phyloP scores from a whole-genome alignment of 2,888 invertebrate genomes.

The Drosophila bunnanda region DNA sequence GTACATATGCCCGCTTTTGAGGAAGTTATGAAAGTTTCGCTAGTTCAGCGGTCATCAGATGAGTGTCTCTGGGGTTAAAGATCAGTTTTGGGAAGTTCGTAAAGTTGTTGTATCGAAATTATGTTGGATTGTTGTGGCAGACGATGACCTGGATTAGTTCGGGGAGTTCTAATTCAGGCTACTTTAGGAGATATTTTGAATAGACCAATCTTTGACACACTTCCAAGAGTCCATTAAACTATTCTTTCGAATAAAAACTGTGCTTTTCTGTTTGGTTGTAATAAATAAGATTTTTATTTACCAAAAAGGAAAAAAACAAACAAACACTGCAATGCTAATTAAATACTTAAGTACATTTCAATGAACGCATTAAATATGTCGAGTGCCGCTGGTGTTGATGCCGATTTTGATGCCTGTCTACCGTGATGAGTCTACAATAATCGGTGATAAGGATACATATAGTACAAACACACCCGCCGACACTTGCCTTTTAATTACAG shows the following conservation, averaged over 20 bases:
- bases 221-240: not conserved
- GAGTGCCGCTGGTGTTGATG: conserved; percentile 25
- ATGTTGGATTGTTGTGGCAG: not conserved
- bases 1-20: conserved; percentile 27
- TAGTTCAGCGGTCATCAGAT: conserved; percentile 42
- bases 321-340: conserved; percentile 49
- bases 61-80: conserved; percentile 18
- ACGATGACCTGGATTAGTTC: not conserved
- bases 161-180: not conserved
- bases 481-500: conserved; percentile 46
- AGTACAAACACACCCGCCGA: conserved; percentile 30
- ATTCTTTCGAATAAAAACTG: no score
- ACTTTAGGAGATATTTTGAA: not conserved
- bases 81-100: conserved; percentile 9
- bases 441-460: conserved; percentile 37
- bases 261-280: conserved; percentile 9
- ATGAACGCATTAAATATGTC: conserved; percentile 59
- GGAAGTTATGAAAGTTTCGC: conserved; percentile 42
- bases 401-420: conserved; percentile 31
- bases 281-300: conserved; percentile 67
- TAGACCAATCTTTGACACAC: not conserved
- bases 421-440: conserved; percentile 20
- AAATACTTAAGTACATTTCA: conserved; percentile 63
- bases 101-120: not conserved
- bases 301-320: conserved; percentile 59